Conservation (phyloP, 2,113 vertebrate species). For the Ellobius talpinus region DNA sequence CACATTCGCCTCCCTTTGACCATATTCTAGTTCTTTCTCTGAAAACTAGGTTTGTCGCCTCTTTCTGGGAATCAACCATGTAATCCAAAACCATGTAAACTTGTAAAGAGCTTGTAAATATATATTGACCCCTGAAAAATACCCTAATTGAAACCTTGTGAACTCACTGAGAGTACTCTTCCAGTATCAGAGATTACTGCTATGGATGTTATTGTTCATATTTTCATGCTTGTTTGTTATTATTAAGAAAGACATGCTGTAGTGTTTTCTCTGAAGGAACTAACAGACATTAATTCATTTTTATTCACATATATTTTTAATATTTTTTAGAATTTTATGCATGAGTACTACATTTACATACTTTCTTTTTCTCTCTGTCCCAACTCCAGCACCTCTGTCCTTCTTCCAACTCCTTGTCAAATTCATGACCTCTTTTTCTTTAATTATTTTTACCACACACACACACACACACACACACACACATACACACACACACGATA, state of each 20-base stretch:
- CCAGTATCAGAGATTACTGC: background rate
- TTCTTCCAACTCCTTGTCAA: background rate
- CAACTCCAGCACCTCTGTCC: background rate
- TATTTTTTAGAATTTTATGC: background rate
- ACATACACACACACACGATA: background rate
- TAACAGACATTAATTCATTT: constrained; percentile 16
- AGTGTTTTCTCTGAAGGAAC: background rate
- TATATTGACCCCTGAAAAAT: constrained; percentile 69
- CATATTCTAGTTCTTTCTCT: constrained; percentile 58
- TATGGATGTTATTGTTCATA: background rate
- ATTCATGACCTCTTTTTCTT: background rate
- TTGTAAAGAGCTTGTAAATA: constrained; percentile 80
- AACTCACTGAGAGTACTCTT: constrained; percentile 17
- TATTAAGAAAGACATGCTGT: background rate
- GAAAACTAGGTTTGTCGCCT: constrained; percentile 76
- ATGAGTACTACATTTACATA: background rate
- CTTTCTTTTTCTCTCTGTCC: background rate
- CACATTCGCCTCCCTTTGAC: constrained; percentile 36
- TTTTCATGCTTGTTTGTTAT: background rate
- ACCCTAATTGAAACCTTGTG: constrained; percentile 74
- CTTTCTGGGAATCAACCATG: constrained; percentile 59
- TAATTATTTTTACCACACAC: background rate
- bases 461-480: background rate
- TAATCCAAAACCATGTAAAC: constrained; percentile 74
- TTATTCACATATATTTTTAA: background rate